Base-by-base conservation (phyloP, 2,113 vertebrate genomes). In the Dryoscopus gambensis region DNA sequence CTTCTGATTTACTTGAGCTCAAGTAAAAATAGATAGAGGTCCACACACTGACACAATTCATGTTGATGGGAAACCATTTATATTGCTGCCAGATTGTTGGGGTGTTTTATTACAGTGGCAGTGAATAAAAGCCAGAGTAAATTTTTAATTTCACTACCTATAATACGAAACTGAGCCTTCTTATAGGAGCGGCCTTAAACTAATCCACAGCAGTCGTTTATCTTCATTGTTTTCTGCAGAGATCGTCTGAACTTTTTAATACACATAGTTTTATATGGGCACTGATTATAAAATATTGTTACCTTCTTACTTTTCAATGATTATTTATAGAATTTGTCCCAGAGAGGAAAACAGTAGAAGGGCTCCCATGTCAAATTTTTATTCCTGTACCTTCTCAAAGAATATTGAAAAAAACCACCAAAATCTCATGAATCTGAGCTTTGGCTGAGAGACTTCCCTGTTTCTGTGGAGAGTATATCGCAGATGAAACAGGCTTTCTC, bases 211-310 rank as follows among this genome's bases (percentile, higher is more conserved):
- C 24, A 81, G 71, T 86, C 16, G 63, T 84, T 95, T 95, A 74
- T 90, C 75, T 96, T 85, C 44, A 84, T 74, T 92, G 78, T 96
- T 93, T 88, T 89, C 88, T 92, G 53, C n/a, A 88, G 71, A 94
- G 44, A 63, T 71, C 67, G 42, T 60, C 52, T 87, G 85, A 89
- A 78, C 3, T 93, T 95, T 87, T 92, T 64, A 81, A 75, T 87
- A 78, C 31, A 49, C 30, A 17, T 53, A 53, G 50, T 40, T 87
- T 87, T 80, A 22, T 93, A 13, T 69, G 25, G 50, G n/a, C 23
- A 71, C 15, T 67, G 56, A 67, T 90, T 67, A 60, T 80, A 52
- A 91, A 95, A 75, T 70, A 91, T 30, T 63, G 33, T 88, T 93
- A 74, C 7, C 12, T 91, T 90, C 63, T 86, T 52, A n/a, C 15